Base-by-base conservation (phyloP, 2,797 vertebrate genomes). In the Melopsittacus undulatus region DNA sequence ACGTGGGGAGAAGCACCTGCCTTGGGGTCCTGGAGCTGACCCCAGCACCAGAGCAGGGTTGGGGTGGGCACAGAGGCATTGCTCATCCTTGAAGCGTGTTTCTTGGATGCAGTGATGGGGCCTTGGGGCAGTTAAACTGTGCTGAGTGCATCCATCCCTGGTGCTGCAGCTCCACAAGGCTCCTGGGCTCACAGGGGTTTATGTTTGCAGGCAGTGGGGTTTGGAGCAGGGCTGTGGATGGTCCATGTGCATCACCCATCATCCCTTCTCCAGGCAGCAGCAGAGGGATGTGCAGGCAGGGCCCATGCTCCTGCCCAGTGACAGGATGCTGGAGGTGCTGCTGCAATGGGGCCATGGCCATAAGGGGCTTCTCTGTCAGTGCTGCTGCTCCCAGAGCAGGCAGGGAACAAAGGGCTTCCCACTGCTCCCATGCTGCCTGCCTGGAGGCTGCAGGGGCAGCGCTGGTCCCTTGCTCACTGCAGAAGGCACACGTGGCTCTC, bases 21-120 rank as follows among this genome's bases (percentile, higher is more conserved):
- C 85, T 68, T n/a, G 56, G 94, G 73, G 86, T 67, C 46, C 42
- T 8, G 3, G 64, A 64, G n/a, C 22, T 38, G 27, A 43, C 36
- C 76, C 51, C 66, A 32, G 4, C 7, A n/a, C 51, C 13, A 1
- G 69, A 66, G 54, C 40, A 0, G 0, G 42, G 51, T 26, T 13
- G 10, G 32, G 76, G 32, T 0, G 24, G 66, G 46, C 9, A 0
- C 16, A 12, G 2, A 0, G 15, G 48, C 26, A 3, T 3, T 3
- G 69, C 46, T 62, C 77, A 63, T 4, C n/a, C n/a, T n/a, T 17
- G 0, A 21, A 43, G 46, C 3, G 13, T 3, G 1, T 43, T 49
- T n/a, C 48, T 26, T 3, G 6, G 11, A 13, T 21, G 29, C 59
- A 43, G 75, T 2, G 3, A 42, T 2, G 21, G 22, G 56, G n/a